phyloP scores from a whole-genome alignment of 2,113 vertebrate genomes.

The Laticauda colubrina region DNA sequence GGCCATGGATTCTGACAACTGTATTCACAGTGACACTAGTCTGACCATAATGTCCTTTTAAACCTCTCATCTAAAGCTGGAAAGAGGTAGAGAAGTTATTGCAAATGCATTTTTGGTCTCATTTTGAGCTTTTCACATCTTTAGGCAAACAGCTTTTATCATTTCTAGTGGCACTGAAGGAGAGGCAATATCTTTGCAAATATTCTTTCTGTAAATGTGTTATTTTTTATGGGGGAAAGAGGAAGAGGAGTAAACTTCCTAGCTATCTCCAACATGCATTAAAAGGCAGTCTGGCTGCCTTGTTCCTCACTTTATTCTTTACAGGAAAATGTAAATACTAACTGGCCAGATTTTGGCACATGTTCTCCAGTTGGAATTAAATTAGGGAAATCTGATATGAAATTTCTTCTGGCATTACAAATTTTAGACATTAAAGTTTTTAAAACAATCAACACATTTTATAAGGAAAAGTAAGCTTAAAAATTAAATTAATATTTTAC shows the following conservation, averaged over 20 bases:
- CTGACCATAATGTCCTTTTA: not conserved
- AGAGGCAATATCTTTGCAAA: no score
- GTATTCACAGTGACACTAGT: not conserved
- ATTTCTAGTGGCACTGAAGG: not conserved
- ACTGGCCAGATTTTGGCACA: no score
- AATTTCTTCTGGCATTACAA: no score
- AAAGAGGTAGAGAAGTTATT: not conserved
- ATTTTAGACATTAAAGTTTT: not conserved
- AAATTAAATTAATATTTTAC: conserved; percentile 35
- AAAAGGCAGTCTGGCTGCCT: no score
- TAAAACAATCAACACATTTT: conserved; percentile 22
- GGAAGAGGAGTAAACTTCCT: no score
- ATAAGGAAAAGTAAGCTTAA: conserved; percentile 6
- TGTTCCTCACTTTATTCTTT: no score
- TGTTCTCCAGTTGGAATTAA: no score
- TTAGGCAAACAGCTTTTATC: not conserved
- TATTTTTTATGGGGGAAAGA: no score
- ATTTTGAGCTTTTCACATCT: not conserved
- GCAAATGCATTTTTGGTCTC: not conserved
- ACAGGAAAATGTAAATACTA: no score
- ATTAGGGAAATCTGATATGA: no score
- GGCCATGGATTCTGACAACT: not conserved
- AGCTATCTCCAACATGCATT: no score
- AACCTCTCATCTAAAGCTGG: not conserved
- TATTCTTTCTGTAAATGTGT: no score